Base-by-base conservation (phyloP, 2,888 invertebrate species). In the Cosmia trapezina region DNA sequence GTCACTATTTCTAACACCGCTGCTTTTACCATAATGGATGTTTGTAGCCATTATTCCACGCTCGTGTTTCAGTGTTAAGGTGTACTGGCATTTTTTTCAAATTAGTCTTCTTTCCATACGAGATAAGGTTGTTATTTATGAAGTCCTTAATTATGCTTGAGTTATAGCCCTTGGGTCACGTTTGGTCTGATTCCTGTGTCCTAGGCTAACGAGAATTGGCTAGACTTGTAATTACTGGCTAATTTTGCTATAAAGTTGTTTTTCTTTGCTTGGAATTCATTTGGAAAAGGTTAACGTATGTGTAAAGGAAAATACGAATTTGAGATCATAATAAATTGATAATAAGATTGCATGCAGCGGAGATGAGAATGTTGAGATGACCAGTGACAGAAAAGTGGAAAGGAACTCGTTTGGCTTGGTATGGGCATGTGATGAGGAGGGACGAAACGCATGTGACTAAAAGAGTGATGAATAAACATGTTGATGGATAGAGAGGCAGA, bases 1-100 rank as follows among this genome's bases (percentile, higher is more conserved):
- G 90, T 90, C 90, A 87, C 89, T 91, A 88, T 88, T 88, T 89
- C 89, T 88, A 90, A 89, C 89, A 88, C 86, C 85, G 83, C 86
- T 87, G 89, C 91, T 91, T 90, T 91, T 89, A 90, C 86, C 88
- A 89, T 92, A 92, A 92, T 92, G 91, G 91, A 91, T 90, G 89
- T 89, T 81, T 78, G 83, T 77, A 66, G 81, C 76, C 81, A 77
- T 84, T 85, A 84, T 86, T 88, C 83, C 74, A 74, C 81, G 86
- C 84, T 83, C 86, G 83, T 87, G 84, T 84, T 87, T 78, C 86
- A 83, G 64, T 76, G 78, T 86, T 78, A 81, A 81, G 64, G 80
- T 85, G 73, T 76, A 77, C 84, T 81, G 79, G 81, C 77, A 76
- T 86, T 88, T 87, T 87, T 88, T 88, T 87, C 86, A 86, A 88